A percentile compares a stretch with the other conserved stretches of the same genome.
These are phyloP conservation scores for Tachysurus vachellii DNA, from an alignment of 2,113 vertebrate species.

Conservation along the genomic window DNA sequence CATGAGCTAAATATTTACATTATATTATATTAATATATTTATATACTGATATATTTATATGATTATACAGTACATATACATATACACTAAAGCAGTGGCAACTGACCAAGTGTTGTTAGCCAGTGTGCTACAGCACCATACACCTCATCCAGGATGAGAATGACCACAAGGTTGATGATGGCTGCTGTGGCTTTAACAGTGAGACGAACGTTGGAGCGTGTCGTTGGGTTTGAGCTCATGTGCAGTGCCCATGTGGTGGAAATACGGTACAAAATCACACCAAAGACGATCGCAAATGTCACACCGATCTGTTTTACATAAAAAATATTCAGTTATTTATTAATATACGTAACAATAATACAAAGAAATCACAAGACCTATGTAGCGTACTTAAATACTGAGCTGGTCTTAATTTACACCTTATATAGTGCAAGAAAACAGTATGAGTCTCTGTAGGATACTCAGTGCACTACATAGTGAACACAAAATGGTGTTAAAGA, in stretches of 20 bases:
- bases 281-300: slow-evolving; percentile 95
- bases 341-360: neutral
- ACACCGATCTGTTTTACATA: slow-evolving; percentile 82
- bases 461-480: neutral
- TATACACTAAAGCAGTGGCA: neutral
- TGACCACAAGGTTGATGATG: slow-evolving; percentile 97
- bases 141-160: slow-evolving; percentile 95
- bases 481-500: neutral
- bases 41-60: neutral
- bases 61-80: neutral
- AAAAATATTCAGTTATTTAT: neutral
- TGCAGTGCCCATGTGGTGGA: slow-evolving; percentile 91
- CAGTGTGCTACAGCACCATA: slow-evolving; percentile 92
- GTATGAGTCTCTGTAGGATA: neutral
- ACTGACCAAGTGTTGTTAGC: slow-evolving; percentile 91
- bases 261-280: slow-evolving; percentile 94
- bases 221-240: slow-evolving; percentile 86
- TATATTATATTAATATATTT: neutral
- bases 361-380: too few species aligned
- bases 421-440: neutral
- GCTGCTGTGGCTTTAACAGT: slow-evolving; percentile 94
- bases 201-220: slow-evolving; percentile 86
- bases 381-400: too few species aligned
- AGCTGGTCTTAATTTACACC: neutral
- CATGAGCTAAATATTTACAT: neutral